phyloP scores from a whole-genome alignment of 1,140 invertebrate genomes.

The Drosophila pruinosa region DNA sequence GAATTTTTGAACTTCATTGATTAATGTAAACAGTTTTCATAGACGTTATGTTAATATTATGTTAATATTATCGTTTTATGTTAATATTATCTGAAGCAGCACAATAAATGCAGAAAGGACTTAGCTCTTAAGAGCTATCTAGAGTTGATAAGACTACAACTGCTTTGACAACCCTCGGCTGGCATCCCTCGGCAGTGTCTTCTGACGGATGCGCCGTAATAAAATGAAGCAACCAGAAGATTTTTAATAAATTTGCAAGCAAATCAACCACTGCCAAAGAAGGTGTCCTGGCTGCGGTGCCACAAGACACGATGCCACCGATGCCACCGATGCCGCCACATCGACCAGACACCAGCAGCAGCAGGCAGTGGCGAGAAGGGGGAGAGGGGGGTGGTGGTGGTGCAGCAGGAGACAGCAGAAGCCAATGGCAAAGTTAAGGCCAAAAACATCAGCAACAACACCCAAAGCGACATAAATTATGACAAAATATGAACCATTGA shows the following conservation, averaged over 20 bases:
- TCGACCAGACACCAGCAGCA: background rate
- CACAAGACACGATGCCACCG: background rate
- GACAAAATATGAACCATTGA: slow-evolving; percentile 72
- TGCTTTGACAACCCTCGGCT: slow-evolving; percentile 3
- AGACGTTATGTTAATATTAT: too few relatives aligned
- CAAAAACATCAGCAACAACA: slow-evolving; percentile 67
- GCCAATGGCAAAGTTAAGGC: slow-evolving; percentile 24
- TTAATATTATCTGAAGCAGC: too few relatives aligned
- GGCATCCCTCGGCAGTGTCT: slow-evolving; percentile 19
- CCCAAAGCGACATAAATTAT: slow-evolving; percentile 80
- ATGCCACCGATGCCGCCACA: background rate
- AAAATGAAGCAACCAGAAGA: slow-evolving; percentile 75
- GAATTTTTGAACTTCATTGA: too few relatives aligned
- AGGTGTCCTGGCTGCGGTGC: slow-evolving; percentile 53
- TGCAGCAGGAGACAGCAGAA: background rate
- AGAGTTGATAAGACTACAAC: background rate
- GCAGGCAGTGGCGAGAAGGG: background rate
- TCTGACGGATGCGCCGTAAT: slow-evolving; percentile 69
- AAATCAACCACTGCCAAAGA: slow-evolving; percentile 69
- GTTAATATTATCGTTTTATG: too few relatives aligned
- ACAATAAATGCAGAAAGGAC: too few relatives aligned
- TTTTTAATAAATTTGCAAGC: slow-evolving; percentile 80
- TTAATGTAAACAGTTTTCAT: too few relatives aligned
- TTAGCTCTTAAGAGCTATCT: too few relatives aligned
- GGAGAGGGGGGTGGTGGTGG: too few relatives aligned